Evolutionary conservation across 2,113 vertebrate genomes (phyloP).

Genomic region (Probosciger aterrimus): DNA sequence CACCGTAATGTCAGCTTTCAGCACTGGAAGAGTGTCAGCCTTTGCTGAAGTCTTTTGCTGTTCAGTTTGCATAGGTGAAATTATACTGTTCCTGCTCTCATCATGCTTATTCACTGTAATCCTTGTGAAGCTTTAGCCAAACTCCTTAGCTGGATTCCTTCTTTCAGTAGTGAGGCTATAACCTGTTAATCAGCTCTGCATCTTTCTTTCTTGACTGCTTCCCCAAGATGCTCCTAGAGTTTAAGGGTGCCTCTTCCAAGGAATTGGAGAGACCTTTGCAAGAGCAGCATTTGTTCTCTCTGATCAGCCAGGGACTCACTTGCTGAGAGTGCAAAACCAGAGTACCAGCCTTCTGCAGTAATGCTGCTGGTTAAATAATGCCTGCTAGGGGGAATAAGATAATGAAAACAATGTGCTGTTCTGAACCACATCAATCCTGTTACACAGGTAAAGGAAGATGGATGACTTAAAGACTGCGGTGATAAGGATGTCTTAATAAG

Average conservation of each 20-base stretch:
- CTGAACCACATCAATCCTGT: not conserved
- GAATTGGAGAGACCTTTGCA: not conserved
- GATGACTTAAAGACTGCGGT: not conserved
- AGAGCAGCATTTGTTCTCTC: not conserved
- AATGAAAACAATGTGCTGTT: not conserved
- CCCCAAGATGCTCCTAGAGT: not conserved
- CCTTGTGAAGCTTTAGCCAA: not conserved
- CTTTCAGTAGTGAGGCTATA: not conserved
- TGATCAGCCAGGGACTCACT: not conserved
- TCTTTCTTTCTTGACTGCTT: not conserved
- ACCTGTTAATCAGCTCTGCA: not conserved
- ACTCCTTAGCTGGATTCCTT: not conserved
- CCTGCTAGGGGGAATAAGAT: not conserved
- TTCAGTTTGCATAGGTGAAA: not conserved
- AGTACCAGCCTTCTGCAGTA: not conserved
- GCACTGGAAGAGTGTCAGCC: not conserved
- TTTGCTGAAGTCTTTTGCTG: not conserved
- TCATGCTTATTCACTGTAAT: not conserved
- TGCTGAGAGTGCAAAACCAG: accelerated
- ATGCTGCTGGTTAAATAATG: not conserved
- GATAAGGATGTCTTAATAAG: not conserved
- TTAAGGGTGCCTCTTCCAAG: not conserved
- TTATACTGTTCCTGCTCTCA: not conserved
- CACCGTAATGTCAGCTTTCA: not conserved
- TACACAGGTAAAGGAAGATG: not conserved